Conservation (phyloP, 2,797 vertebrate genomes). For the Acanthopagrus latus region DNA sequence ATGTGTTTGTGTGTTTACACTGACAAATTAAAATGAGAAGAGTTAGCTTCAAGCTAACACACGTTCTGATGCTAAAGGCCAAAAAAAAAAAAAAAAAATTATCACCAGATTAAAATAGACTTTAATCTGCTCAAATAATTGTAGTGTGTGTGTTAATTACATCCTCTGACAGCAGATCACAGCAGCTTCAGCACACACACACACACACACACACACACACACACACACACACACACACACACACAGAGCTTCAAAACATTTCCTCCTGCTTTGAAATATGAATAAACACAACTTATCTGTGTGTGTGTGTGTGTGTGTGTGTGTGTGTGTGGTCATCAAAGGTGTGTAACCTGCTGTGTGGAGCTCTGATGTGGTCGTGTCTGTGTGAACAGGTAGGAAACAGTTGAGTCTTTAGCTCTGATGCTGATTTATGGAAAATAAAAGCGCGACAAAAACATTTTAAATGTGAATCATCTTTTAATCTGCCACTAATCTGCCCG, state of each 20-base stretch:
- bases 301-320: conserved; percentile 9
- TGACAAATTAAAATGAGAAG: too few species aligned
- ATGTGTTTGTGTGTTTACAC: too few species aligned
- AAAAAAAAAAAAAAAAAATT: background rate
- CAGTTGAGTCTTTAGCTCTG: background rate
- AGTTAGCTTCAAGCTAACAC: background rate
- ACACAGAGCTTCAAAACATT: conserved; percentile 60
- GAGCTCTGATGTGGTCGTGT: conserved; percentile 51
- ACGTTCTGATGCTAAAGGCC: background rate
- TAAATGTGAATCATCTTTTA: conserved; percentile 36
- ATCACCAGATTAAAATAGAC: background rate
- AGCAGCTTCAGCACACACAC: conserved; percentile 37
- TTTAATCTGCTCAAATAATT: background rate
- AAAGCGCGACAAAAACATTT: conserved; percentile 4
- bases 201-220: conserved; percentile 1
- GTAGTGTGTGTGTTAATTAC: conserved; percentile 36
- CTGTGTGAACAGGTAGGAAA: conserved; percentile 46
- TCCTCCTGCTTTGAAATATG: conserved; percentile 70
- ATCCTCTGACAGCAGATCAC: conserved; percentile 52
- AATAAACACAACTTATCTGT: conserved; percentile 35
- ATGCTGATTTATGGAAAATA: conserved; percentile 37
- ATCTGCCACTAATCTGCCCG: conserved; percentile 55
- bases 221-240: conserved; percentile 26
- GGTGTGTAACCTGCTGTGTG: conserved; percentile 15
- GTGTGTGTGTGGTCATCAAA: conserved; percentile 45